Base-by-base conservation (phyloP, 2,888 invertebrate species). In the Carterocephalus palaemon region DNA sequence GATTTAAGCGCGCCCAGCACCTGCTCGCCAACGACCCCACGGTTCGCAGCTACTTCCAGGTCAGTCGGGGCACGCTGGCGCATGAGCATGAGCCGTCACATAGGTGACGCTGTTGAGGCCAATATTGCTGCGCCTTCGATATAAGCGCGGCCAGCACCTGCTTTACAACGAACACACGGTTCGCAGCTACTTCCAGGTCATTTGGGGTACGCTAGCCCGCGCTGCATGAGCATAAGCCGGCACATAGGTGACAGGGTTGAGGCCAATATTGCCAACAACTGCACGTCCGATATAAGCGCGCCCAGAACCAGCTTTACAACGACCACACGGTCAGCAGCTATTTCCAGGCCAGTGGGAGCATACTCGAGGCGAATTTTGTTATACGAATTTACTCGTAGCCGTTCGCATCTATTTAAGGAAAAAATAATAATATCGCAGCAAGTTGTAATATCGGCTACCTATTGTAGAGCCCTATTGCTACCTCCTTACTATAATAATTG, bases 211-310 rank as follows among this genome's bases (percentile, higher is more conserved):
- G 89, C 89, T 97, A 49, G 97, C 96, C 2, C 94, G 95, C 68
- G 95, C 96, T 89, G 97, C 60, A 88, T 97, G 97, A 97, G 88
- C 89, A 96, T 38, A 97, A 97, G 83, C 97, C 73, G 97, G 97
- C n/a, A n/a, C n/a, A n/a, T n/a, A n/a, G n/a, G n/a, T n/a, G n/a
- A n/a, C n/a, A n/a, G n/a, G n/a, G n/a, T n/a, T n/a, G n/a, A n/a
- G n/a, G n/a, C n/a, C n/a, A n/a, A n/a, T n/a, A n/a, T 96, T 31
- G 91, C 92, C 45, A 97, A 96, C 80, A 96, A 95, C 74, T 91
- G 92, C 68, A 95, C 71, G 95, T 96, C 75, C 94, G 92, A 93
- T 48, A 90, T 95, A 60, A 95, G 3, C 78, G 90, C 22, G 94
- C 96, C 10, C 94, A 96, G 70, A n/a, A n/a, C n/a, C n/a, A n/a